Percentiles rank a stretch among this genome's conserved stretches.
These are phyloP conservation scores for Kryptolebias marmoratus DNA, from an alignment of 2,113 vertebrate species.

Conservation along the genomic window DNA sequence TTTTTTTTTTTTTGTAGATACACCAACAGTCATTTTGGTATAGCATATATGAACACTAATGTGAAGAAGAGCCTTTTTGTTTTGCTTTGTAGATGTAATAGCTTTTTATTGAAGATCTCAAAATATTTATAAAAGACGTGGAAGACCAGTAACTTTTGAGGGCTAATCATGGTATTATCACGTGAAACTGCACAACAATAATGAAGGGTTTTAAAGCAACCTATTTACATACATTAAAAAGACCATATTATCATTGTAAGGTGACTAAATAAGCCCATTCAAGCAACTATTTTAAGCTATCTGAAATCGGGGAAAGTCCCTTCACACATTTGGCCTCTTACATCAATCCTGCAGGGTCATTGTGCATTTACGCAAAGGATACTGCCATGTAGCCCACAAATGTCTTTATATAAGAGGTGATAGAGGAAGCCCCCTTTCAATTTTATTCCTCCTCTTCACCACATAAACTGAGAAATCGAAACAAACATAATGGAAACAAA, in stretches of 20 bases:
- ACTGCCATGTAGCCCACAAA: neutral
- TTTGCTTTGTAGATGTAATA: no score
- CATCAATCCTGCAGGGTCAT: slow-evolving; percentile 4
- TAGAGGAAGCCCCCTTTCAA: slow-evolving; percentile 26
- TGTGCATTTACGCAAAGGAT: slow-evolving; percentile 2
- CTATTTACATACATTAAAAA: neutral
- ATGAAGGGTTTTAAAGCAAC: neutral
- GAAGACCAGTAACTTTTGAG: neutral
- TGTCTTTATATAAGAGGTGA: neutral
- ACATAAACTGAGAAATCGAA: neutral
- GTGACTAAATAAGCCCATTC: neutral
- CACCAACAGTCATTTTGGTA: no score
- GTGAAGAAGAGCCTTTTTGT: no score
- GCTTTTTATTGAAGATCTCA: neutral
- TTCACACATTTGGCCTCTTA: neutral
- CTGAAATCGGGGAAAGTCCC: slow-evolving; percentile 25
- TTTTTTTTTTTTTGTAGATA: no score
- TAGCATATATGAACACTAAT: no score
- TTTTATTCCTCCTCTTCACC: neutral
- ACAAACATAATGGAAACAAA: neutral
- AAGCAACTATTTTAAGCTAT: neutral
- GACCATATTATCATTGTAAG: neutral
- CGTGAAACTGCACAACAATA: neutral
- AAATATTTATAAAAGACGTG: neutral
- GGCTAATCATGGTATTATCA: neutral